These are phyloP conservation scores for Alentia gelatinosa DNA, from an alignment of 2,888 invertebrate species.

Conservation along the genomic window DNA sequence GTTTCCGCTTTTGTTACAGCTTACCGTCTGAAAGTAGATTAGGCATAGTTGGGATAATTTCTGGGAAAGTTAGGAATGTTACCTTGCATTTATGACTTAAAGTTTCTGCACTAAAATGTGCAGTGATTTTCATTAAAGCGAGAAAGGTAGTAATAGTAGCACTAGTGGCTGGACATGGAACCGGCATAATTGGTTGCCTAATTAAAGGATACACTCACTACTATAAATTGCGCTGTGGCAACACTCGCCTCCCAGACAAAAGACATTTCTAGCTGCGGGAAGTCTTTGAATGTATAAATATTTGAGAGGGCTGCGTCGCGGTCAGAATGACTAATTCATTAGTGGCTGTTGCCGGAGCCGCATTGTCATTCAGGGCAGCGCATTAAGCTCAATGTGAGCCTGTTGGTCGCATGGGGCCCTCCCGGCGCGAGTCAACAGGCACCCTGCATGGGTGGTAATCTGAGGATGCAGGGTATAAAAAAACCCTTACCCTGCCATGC, in stretches of 20 bases:
- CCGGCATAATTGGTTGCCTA: not conserved
- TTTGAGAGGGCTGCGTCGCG: constrained; percentile 10
- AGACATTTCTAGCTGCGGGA: not conserved
- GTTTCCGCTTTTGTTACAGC: no score
- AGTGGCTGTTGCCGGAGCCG: not conserved
- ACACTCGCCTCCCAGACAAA: constrained; percentile 16
- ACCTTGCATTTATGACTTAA: no score
- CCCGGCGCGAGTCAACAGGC: not conserved
- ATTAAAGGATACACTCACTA: constrained; percentile 5
- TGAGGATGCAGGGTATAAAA: not conserved
- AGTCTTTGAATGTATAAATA: constrained; percentile 40
- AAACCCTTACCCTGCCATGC: not conserved
- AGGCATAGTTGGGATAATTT: no score
- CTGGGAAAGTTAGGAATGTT: no score
- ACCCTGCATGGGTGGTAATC: not conserved
- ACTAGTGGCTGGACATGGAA: no score
- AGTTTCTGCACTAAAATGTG: no score
- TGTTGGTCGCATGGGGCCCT: not conserved
- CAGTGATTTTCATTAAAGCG: no score
- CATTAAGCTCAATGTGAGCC: not conserved
- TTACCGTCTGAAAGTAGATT: no score
- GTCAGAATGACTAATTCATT: constrained; percentile 38
- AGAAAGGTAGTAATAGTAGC: no score
- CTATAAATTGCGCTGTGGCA: constrained; percentile 11
- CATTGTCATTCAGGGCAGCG: not conserved